Conservation (phyloP, 1,140 invertebrate genomes). For the Helicoverpa zea region DNA sequence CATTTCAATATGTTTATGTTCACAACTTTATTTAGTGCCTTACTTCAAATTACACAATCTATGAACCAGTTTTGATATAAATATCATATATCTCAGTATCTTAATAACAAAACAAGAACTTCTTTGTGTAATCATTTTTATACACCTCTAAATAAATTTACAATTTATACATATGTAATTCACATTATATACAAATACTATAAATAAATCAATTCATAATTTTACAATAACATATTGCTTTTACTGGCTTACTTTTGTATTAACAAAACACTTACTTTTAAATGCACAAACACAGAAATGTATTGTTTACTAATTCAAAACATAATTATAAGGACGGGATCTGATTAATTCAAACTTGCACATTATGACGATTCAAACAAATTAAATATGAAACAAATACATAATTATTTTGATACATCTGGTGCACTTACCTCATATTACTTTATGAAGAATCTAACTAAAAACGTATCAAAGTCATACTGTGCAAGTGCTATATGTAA, state of each 20-base stretch:
- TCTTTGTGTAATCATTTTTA: background rate
- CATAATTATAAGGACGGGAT: slow-evolving; percentile 40
- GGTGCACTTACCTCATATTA: background rate
- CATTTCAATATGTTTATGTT: background rate
- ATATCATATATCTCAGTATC: slow-evolving; percentile 10
- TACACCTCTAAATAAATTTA: slow-evolving; percentile 45
- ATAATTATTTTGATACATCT: background rate
- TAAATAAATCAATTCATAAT: slow-evolving; percentile 42
- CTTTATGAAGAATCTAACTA: background rate
- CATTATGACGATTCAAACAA: slow-evolving; percentile 19
- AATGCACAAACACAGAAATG: slow-evolving; percentile 33
- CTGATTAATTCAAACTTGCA: slow-evolving; percentile 34
- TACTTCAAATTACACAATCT: slow-evolving; percentile 4
- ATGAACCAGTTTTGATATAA: slow-evolving; percentile 6
- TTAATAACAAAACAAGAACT: slow-evolving; percentile 3
- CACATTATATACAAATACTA: slow-evolving; percentile 48
- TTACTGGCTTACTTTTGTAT: slow-evolving; percentile 24
- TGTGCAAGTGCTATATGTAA: slow-evolving; percentile 41
- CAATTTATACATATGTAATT: slow-evolving; percentile 49
- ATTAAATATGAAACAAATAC: background rate
- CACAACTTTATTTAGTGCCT: slow-evolving; percentile 23
- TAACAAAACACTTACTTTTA: slow-evolving; percentile 15
- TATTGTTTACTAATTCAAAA: slow-evolving; percentile 27
- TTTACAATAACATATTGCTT: slow-evolving; percentile 45
- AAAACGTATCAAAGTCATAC: background rate